A percentile compares a stretch with the other conserved stretches of the same genome.
Evolutionary conservation across 2,888 invertebrate species (phyloP).

Genomic region (Drosophila mimetica): DNA sequence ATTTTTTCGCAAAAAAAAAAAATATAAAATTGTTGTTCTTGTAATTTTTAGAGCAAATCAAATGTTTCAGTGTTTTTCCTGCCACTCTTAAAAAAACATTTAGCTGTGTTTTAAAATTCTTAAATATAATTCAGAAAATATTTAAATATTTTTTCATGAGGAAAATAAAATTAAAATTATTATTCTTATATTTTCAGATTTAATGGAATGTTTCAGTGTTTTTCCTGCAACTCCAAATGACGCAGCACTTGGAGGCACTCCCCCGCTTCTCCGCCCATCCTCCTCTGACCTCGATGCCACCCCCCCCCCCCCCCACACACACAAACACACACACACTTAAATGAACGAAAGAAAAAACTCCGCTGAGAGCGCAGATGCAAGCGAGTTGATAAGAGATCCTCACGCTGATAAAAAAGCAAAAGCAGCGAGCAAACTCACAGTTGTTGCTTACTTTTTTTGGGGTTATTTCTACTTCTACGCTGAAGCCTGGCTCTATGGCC

Average conservation of each 20-base stretch:
- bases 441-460: constrained; percentile 59
- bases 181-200: background rate
- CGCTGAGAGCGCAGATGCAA: constrained; percentile 70
- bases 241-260: constrained; percentile 54
- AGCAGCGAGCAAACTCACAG: constrained; percentile 46
- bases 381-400: constrained; percentile 74
- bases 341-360: constrained; percentile 31
- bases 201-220: constrained; percentile 1
- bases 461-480: constrained; percentile 51
- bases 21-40: too few species aligned
- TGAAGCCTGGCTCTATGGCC: constrained; percentile 10
- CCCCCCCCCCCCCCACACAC: background rate
- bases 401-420: constrained; percentile 65
- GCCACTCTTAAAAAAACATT: too few species aligned
- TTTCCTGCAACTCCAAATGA: constrained; percentile 64
- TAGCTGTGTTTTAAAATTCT: too few species aligned
- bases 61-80: too few species aligned
- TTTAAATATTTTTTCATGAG: background rate
- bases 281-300: constrained; percentile 62
- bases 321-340: background rate
- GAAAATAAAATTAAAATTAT: background rate
- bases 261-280: background rate
- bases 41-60: too few species aligned
- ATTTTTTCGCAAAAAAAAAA: too few species aligned
- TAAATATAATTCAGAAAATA: too few species aligned